These are phyloP conservation scores for Pristionchus fissidentatus DNA, from an alignment of 2,888 invertebrate genomes.

Conservation along the genomic window DNA sequence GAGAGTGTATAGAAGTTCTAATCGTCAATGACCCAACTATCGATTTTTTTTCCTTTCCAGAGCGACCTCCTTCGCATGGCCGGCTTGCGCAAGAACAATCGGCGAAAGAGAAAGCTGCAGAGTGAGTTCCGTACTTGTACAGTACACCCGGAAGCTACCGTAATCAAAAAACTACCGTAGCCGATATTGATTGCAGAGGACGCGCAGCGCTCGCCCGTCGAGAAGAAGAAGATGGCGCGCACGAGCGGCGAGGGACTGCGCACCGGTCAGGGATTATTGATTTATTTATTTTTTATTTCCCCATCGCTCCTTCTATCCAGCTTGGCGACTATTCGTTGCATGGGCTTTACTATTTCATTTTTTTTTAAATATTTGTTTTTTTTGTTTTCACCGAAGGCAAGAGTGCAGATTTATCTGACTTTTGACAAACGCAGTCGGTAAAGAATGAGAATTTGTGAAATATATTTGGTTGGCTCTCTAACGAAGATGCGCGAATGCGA, in stretches of 20 bases:
- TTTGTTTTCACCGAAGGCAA: no score
- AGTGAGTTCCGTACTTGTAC: not conserved
- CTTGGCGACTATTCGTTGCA: no score
- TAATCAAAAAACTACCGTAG: not conserved
- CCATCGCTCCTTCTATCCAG: no score
- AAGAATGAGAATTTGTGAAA: no score
- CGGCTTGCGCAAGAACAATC: slow-evolving; percentile 10
- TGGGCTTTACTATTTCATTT: no score
- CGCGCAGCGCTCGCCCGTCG: not conserved
- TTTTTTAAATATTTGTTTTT: no score
- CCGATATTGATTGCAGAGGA: not conserved
- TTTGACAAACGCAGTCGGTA: no score
- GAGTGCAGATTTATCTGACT: no score
- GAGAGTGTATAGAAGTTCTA: not conserved
- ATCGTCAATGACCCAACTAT: not conserved
- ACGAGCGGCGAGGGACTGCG: not conserved
- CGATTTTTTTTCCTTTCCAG: not conserved
- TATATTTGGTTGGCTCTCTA: no score
- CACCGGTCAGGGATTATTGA: slow-evolving; percentile 24
- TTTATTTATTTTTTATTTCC: not conserved
- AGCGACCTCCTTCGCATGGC: not conserved
- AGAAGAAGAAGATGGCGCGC: slow-evolving; percentile 19
- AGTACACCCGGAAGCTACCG: not conserved
- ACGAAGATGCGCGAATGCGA: no score
- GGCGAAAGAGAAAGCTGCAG: slow-evolving; percentile 15